phyloP scores from a whole-genome alignment of 2,797 vertebrate genomes.

The Spheniscus humboldti region DNA sequence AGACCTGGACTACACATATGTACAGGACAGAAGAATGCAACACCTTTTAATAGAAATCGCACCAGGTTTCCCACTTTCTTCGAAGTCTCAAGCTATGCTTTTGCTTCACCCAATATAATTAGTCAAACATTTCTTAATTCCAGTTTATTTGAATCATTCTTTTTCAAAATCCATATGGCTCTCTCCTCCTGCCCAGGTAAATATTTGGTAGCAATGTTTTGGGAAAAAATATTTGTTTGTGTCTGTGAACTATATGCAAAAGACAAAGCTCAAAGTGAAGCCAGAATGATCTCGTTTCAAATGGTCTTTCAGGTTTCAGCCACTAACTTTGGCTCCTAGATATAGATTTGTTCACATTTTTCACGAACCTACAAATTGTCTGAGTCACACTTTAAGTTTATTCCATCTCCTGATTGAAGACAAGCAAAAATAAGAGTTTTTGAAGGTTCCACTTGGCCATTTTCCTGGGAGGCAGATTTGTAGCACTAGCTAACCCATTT shows the following conservation, averaged over 20 bases:
- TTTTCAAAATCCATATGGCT: background rate
- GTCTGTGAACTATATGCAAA: background rate
- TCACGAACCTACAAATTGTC: background rate
- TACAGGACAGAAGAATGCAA: background rate
- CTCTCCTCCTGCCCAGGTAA: background rate
- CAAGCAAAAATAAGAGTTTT: background rate
- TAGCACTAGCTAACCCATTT: conserved; percentile 43
- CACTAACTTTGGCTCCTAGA: background rate
- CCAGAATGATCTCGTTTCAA: background rate
- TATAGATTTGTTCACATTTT: background rate
- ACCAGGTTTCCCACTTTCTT: background rate
- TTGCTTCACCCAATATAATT: background rate
- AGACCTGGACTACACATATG: background rate
- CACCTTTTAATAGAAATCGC: background rate
- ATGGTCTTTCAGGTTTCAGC: background rate
- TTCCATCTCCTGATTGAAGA: background rate
- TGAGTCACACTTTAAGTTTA: background rate
- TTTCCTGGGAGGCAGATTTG: conserved; percentile 55
- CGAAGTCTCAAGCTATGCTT: background rate
- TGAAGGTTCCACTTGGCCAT: conserved; percentile 18
- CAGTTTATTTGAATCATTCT: background rate
- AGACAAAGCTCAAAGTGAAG: background rate
- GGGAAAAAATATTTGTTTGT: background rate
- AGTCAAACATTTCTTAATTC: background rate
- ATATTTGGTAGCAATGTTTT: background rate